These are phyloP conservation scores for Sciurus niger DNA, from an alignment of 2,113 vertebrate genomes.

Conservation along the genomic window DNA sequence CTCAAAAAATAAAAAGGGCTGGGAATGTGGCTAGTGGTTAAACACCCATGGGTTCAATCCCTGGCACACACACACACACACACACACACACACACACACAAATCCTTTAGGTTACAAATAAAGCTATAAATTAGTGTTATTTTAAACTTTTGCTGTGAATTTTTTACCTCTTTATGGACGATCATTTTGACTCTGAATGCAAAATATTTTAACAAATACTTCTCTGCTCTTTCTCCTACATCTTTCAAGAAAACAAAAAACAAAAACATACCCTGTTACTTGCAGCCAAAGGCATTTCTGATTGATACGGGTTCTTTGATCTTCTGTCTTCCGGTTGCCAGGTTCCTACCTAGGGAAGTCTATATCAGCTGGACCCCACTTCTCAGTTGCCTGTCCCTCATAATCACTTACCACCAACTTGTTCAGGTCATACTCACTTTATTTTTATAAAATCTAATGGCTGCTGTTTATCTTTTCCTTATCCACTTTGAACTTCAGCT, in stretches of 20 bases:
- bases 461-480: neutral
- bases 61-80: too few species aligned
- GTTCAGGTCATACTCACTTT: neutral
- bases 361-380: neutral
- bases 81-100: too few species aligned
- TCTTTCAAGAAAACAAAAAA: too few species aligned
- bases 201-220: conserved; percentile 60
- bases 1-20: too few species aligned
- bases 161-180: neutral
- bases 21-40: neutral
- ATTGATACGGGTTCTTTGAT: neutral
- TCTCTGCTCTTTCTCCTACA: conserved; percentile 6
- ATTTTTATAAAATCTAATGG: neutral
- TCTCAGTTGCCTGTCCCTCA: neutral
- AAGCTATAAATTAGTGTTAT: conserved; percentile 3
- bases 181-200: conserved; percentile 53
- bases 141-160: conserved; percentile 40
- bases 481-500: neutral
- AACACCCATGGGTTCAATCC: neutral
- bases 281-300: conserved; percentile 54
- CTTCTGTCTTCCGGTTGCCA: neutral
- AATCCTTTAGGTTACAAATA: neutral
- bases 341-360: neutral
- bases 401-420: conserved; percentile 20
- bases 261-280: conserved; percentile 9